Evolutionary conservation across 2,888 invertebrate species (phyloP), one percentile per base, ranked within the genome.

Genomic region (Clostera curtula): DNA sequence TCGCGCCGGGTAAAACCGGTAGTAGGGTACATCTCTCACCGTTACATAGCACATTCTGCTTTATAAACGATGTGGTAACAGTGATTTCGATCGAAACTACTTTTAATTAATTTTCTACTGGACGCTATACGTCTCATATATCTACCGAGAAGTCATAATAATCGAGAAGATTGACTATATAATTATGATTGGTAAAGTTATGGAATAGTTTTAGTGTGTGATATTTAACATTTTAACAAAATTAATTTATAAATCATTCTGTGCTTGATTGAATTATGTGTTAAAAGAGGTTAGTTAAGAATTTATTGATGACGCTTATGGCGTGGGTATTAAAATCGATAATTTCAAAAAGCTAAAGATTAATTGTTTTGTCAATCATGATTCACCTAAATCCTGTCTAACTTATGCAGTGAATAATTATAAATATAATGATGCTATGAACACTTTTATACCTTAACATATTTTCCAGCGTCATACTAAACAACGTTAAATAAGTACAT

Each of bases 91-190:
- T 71, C 68, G 66, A 68, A 69, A 64, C 48, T 47, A 50, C 62
- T 70, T 72, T 76, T 73, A 79, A 80, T 80, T 79, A 80, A 77
- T 79, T 77, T 76, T 69, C 68, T 69, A 70, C 58, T 11, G 53
- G 56, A 50, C 49, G 50, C 53, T 48, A 49, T 61, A 62, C 63
- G 60, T 58, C 50, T 57, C 66, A 58, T 63, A 52, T 45, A 54
- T 42, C 45, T 36, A 43, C 35, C 41, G 32, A 43, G 47, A 31
- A 36, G 45, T 43, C 40, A 49, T 51, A 59, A 60, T 61, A 60
- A 56, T 53, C 50, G 41, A 52, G 34, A 30, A 43, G 50, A 46
- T 49, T 36, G 49, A 47, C 43, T 56, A 23, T 31, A 45, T 51
- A 52, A 57, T 60, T 58, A 55, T 62, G 56, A 57, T 52, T 52